A percentile compares a stretch with the other conserved stretches of the same genome.
Evolutionary conservation across 2,113 vertebrate genomes (phyloP).

Genomic region (Hipposideros armiger): DNA sequence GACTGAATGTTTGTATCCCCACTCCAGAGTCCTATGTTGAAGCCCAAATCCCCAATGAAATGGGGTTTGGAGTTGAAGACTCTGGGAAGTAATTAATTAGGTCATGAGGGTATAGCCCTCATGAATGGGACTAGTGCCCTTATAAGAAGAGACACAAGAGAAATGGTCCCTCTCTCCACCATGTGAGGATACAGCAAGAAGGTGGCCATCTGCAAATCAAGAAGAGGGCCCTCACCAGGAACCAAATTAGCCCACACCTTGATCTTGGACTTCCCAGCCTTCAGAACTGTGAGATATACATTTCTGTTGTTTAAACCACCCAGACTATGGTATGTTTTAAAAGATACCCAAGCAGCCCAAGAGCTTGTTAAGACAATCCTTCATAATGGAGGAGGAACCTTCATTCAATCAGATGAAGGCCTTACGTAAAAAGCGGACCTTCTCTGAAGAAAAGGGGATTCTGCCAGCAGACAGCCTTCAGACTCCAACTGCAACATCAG

Average conservation of each 20-base stretch:
- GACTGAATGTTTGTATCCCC: neutral
- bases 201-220: neutral
- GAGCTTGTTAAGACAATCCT: neutral
- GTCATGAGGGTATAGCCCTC: neutral
- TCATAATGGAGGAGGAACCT: accelerated
- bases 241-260: neutral
- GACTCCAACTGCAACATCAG: neutral
- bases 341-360: neutral
- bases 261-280: neutral
- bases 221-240: neutral
- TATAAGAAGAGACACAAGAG: neutral
- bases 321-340: neutral
- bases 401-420: neutral
- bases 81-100: neutral
- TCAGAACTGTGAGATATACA: neutral
- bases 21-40: neutral
- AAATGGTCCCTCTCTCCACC: neutral
- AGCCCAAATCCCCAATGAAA: neutral
- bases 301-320: neutral
- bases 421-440: neutral
- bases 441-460: neutral
- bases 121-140: neutral
- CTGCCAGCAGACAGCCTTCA: neutral
- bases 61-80: neutral
- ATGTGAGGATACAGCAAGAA: neutral